Percentiles rank a stretch among this genome's conserved stretches.
Conservation (phyloP, 2,113 vertebrate species). For the Mugil cephalus region DNA sequence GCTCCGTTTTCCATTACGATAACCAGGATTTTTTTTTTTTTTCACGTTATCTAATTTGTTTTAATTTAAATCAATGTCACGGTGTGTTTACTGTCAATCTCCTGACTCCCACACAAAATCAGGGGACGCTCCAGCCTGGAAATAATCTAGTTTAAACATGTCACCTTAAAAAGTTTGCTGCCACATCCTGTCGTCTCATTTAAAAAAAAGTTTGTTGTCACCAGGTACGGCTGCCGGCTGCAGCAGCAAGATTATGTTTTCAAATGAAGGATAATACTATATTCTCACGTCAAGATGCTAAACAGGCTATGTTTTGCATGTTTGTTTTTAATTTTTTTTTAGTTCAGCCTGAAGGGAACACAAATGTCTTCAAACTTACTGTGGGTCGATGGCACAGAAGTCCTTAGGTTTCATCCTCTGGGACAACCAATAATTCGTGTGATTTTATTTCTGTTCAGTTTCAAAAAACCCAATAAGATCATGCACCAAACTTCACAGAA, state of each 20-base stretch:
- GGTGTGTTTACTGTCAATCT: slow-evolving; percentile 18
- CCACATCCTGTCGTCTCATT: slow-evolving; percentile 2
- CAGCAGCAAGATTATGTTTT: background rate
- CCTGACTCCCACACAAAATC: slow-evolving; percentile 25
- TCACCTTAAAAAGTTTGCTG: slow-evolving; percentile 8
- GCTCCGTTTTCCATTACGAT: slow-evolving; percentile 11
- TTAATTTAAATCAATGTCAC: background rate
- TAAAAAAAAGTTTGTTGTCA: background rate
- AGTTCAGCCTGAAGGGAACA: background rate
- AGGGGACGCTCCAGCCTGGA: background rate
- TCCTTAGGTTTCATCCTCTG: background rate
- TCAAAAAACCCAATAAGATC: too few relatives aligned
- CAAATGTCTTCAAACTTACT: background rate
- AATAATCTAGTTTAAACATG: slow-evolving; percentile 30
- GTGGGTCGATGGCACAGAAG: too few relatives aligned
- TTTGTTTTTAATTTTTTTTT: too few relatives aligned
- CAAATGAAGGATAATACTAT: background rate
- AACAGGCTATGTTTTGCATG: too few relatives aligned
- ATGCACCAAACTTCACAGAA: background rate
- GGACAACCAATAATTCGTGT: too few relatives aligned
- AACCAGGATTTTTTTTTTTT: slow-evolving; percentile 3
- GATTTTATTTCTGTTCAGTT: too few relatives aligned
- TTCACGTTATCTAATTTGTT: slow-evolving; percentile 1
- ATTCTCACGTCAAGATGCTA: background rate
- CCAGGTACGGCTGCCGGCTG: slow-evolving; percentile 1